phyloP scores from a whole-genome alignment of 2,888 invertebrate genomes.

The Teleogryllus oceanicus region DNA sequence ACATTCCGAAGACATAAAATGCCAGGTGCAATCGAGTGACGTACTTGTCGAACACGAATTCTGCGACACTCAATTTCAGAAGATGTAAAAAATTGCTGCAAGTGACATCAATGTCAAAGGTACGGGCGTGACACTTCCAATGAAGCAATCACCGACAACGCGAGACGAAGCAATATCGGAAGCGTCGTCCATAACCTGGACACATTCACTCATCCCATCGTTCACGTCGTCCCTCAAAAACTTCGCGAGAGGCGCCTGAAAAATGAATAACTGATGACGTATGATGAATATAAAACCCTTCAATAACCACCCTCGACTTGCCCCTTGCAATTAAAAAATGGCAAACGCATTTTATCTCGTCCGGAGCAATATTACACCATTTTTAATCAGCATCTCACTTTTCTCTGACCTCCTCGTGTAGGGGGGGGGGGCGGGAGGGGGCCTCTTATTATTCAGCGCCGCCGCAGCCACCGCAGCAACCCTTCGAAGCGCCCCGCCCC shows the following conservation, averaged over 20 bases:
- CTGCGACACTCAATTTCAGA: too few relatives aligned
- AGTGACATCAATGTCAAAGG: too few relatives aligned
- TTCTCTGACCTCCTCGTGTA: background rate
- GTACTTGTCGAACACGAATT: too few relatives aligned
- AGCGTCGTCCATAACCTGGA: background rate
- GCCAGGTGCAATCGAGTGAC: too few relatives aligned
- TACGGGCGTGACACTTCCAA: background rate
- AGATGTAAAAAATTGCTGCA: too few relatives aligned
- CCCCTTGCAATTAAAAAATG: background rate
- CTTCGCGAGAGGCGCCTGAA: background rate
- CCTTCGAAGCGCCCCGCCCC: background rate
- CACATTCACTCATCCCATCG: too few relatives aligned
- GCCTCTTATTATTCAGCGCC: background rate
- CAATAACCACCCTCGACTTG: background rate
- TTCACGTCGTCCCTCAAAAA: too few relatives aligned
- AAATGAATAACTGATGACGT: conserved; percentile 9
- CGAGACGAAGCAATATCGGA: background rate
- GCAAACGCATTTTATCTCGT: conserved; percentile 18
- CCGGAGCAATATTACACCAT: conserved; percentile 1
- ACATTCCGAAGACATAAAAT: too few relatives aligned
- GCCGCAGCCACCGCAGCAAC: background rate
- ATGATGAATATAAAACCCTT: conserved; percentile 1
- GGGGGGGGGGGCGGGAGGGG: too few relatives aligned
- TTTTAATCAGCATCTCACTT: conserved; percentile 18
- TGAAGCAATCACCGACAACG: background rate